Base-by-base conservation (phyloP, 1,140 invertebrate species). In the Condylostylus longicornis region DNA sequence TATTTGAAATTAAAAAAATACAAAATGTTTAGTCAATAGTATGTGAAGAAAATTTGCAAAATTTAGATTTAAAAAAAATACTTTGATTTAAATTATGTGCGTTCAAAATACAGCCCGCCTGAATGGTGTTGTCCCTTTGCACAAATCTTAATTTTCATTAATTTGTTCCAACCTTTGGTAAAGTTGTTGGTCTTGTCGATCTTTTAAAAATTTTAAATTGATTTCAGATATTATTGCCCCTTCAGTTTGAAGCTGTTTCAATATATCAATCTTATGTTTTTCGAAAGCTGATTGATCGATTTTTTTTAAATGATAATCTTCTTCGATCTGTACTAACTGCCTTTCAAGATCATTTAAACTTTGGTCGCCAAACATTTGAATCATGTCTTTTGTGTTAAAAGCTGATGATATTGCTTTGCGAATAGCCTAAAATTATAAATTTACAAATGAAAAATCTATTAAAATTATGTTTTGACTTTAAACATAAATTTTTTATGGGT, bases 301-400 rank as follows among this genome's bases (percentile, higher is more conserved):
- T 19, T 36, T 36, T 17, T 36, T 36, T 2, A 36, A 17, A 6
- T 28, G n/a, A 36, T 17, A 36, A 12, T 23, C 22, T 14, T 36
- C 22, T 15, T 36, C 35, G 18, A 36, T 10, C 13, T 12, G 5
- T 17, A 2, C 12, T 15, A 36, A n/a, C 8, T 12, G 5, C 10
- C 7, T 27, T 27, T 22, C 35, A 10, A 25, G 13, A 20, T 36
- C 35, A n/a, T 8, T 27, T 3, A 19, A 3, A 28, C 25, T 28
- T 18, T 36, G 35, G 5, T 13, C 21, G 4, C 35, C 35, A 19
- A 23, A 22, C n/a, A 36, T 3, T 18, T 23, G 7, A 6, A 36
- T 36, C 35, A 36, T 36, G 8, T 36, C 35, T 14, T 20, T 9
- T 25, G 35, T 36, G 15, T 36, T 36, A 22, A 36, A 36, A 4